A percentile compares a stretch with the other conserved stretches of the same genome.
Evolutionary conservation across 2,113 vertebrate genomes (phyloP).

Genomic region (Fregetta grallaria): DNA sequence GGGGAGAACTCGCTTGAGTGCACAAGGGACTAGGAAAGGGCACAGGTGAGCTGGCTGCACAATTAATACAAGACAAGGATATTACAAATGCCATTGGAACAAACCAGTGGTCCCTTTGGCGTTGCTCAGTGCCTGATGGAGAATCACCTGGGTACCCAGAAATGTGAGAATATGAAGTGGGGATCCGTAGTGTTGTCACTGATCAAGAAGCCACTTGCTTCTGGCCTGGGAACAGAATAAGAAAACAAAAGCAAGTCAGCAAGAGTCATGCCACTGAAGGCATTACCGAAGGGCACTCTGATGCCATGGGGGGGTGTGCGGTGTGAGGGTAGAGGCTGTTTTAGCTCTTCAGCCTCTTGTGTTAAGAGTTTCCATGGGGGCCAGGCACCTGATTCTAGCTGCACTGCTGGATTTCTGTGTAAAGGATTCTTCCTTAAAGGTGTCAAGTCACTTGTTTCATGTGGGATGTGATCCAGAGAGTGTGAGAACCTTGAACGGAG

Average conservation of each 20-base stretch:
- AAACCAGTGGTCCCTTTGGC: not conserved
- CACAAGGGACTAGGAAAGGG: not conserved
- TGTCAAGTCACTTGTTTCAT: not conserved
- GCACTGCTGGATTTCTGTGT: not conserved
- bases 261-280: not conserved
- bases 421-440: not conserved
- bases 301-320: not conserved
- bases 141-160: fast-evolving
- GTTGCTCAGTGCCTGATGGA: not conserved
- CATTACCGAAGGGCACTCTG: not conserved
- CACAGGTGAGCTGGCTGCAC: no score
- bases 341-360: not conserved
- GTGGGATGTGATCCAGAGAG: not conserved
- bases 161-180: not conserved
- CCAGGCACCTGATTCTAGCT: not conserved
- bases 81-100: not conserved
- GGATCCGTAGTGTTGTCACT: not conserved
- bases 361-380: not conserved
- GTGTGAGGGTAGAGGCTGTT: not conserved
- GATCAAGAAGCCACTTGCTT: not conserved
- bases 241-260: not conserved
- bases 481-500: not conserved
- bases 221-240: not conserved
- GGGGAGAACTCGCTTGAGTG: not conserved
- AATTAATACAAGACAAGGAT: not conserved